Evolutionary conservation across 2,113 vertebrate genomes (phyloP), one percentile per base, ranked within the genome.

Genomic region (Onychostruthus taczanowskii): DNA sequence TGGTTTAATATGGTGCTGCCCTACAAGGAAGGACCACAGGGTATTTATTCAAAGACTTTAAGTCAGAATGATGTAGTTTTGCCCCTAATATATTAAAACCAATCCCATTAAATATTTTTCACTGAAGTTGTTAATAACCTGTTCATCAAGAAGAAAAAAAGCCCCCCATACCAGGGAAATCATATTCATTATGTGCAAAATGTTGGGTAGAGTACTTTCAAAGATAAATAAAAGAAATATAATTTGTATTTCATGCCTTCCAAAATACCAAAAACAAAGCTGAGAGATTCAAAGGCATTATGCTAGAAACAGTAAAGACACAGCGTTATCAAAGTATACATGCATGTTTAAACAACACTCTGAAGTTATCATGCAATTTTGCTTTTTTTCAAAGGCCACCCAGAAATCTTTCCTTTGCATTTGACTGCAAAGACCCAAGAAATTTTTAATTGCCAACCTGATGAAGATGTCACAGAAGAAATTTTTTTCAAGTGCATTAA

Each of bases 371-470:
- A 58, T 68, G 17, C 49, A 47, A 84, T 69, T 84, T 39, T 62
- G 33, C 68, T 90, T 87, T 83, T 21, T 93, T 73, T 88, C 39
- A 69, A 90, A 99, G 99, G 94, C 93, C 98, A 98, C 75, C 98
- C 98, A 14, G 98, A 99, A 83, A 98, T 99, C 94, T 97, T 98
- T 90, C 99, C 99, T 47, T 67, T 99, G 97, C 97, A 98, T 81
- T 96, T 99, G 85, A 99, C 99, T 84, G 98, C 97, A 59, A 98
- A 97, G 84, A 99, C 99, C 13, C 99, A 99, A 96, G 98, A 99
- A 96, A 98, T 99, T 93, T 99, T 99, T 91, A 97, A 86, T 11
- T 99, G 99, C 84, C 90, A 87, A 30, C 52, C 96, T 17, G 98
- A 98, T n/a, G 97, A 98, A 94, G 98, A 99, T 39, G 80, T 99